phyloP scores from a whole-genome alignment of 2,113 vertebrate species.

The Atlantisia rogersi region DNA sequence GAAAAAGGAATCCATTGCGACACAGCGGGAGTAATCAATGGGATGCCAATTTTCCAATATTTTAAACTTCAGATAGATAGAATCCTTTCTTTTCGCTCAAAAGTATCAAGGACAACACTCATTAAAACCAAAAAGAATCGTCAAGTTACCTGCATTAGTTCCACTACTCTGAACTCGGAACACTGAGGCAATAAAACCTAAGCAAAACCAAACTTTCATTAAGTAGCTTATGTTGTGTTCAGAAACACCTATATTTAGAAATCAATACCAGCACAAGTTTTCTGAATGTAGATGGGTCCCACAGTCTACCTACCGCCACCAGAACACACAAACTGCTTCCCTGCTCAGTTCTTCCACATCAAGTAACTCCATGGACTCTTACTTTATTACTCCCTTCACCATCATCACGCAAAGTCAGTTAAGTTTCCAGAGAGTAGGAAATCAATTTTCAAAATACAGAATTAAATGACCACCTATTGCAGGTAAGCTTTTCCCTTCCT shows the following conservation, averaged over 20 bases:
- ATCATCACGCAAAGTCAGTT: background rate
- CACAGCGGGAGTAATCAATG: background rate
- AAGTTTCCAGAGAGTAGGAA: background rate
- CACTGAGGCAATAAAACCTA: background rate
- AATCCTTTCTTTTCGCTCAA: background rate
- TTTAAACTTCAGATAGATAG: background rate
- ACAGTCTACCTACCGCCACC: background rate
- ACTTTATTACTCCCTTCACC: background rate
- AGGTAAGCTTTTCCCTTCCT: background rate
- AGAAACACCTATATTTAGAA: background rate
- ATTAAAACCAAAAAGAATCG: background rate
- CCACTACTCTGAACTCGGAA: background rate
- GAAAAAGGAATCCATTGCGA: background rate
- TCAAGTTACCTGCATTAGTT: background rate
- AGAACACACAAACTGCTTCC: background rate
- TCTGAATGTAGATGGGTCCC: background rate
- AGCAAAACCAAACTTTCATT: background rate
- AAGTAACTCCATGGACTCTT: fast-evolving
- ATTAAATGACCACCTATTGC: background rate
- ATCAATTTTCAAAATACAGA: background rate
- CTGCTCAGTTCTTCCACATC: fast-evolving
- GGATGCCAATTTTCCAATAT: background rate
- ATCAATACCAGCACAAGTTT: background rate
- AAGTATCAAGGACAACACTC: background rate
- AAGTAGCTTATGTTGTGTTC: background rate